Conservation (phyloP, 2,888 invertebrate species). For the Xestia xanthographa region DNA sequence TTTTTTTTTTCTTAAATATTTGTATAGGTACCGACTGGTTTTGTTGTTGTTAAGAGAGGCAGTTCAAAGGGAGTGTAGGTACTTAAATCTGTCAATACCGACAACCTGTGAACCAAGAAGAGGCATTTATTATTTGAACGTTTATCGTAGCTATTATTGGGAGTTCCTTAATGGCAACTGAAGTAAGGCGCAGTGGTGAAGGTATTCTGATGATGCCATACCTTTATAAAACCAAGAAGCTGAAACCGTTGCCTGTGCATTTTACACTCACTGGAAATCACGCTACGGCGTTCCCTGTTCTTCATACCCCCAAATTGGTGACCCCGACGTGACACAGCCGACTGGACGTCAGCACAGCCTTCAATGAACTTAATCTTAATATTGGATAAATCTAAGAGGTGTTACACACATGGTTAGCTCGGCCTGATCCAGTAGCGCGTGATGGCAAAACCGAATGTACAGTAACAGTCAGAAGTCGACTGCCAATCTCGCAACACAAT, state of each 20-base stretch:
- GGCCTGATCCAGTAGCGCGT: not conserved
- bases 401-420: not conserved
- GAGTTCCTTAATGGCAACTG: no score
- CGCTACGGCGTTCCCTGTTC: no score
- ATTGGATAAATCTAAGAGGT: not conserved
- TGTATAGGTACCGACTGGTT: not conserved
- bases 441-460: no score
- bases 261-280: no score
- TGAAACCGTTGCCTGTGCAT: no score
- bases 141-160: slow-evolving; percentile 1
- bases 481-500: no score
- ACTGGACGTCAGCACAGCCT: no score
- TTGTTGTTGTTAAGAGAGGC: not conserved
- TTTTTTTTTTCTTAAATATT: not conserved
- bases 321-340: no score
- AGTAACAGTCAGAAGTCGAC: no score
- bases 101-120: no score
- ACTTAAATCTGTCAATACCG: not conserved
- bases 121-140: not conserved
- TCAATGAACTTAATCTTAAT: not conserved
- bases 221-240: no score
- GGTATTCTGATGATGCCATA: not conserved
- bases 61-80: not conserved
- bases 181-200: not conserved
- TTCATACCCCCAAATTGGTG: no score